These are phyloP conservation scores for Ascidia mentula DNA, from an alignment of 23 tunicate genomes.

Conservation along the genomic window DNA sequence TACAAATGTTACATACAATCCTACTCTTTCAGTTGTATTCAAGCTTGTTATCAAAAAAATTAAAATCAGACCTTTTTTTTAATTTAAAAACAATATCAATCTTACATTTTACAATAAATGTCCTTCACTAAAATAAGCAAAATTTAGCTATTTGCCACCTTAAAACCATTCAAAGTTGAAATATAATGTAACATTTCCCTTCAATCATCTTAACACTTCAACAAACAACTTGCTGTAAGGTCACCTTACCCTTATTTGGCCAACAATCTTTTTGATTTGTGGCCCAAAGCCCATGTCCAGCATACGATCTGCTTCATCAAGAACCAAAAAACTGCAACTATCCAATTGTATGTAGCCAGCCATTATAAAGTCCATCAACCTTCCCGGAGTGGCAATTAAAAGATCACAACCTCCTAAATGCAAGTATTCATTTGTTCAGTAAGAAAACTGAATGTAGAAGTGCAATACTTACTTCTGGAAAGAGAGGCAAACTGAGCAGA, in stretches of 20 bases:
- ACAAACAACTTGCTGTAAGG: too few species aligned
- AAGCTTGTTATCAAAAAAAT: too few species aligned
- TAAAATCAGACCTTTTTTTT: too few species aligned
- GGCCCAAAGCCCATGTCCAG: conserved; percentile 99
- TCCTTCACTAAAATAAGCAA: too few species aligned
- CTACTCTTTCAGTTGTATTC: too few species aligned
- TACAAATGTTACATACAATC: too few species aligned
- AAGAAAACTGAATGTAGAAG: not conserved
- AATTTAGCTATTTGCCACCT: too few species aligned
- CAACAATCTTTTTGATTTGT: conserved; percentile 70
- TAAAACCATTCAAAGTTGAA: too few species aligned
- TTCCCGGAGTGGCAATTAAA: conserved; percentile 82
- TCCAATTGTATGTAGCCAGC: conserved; percentile 34
- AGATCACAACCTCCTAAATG: conserved; percentile 44
- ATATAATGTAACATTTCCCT: too few species aligned
- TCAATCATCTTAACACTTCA: too few species aligned
- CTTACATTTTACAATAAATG: too few species aligned
- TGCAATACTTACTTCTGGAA: conserved; percentile 3
- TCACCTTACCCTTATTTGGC: conserved; percentile 72
- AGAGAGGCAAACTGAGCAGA: conserved; percentile 22
- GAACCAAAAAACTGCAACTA: conserved; percentile 63
- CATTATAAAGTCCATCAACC: conserved; percentile 71
- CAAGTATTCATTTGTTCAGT: not conserved
- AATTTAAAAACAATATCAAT: too few species aligned
- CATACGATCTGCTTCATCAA: conserved; percentile 99